Base-by-base conservation (phyloP, 2,113 vertebrate genomes). In the Xyliphius kryptos region DNA sequence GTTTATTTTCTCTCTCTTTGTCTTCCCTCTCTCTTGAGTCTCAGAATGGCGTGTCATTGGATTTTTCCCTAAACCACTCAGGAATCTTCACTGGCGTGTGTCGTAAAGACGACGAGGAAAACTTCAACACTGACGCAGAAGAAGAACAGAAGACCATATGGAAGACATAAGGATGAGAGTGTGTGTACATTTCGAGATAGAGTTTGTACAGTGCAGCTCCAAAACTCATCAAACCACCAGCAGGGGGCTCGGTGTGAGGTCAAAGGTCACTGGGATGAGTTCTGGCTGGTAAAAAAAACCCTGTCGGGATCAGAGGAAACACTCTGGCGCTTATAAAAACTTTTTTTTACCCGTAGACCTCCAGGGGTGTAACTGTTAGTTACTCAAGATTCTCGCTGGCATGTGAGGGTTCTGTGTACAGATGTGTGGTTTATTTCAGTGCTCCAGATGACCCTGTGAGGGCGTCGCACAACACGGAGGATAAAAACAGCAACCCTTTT, bases 81-180 rank as follows among this genome's bases (percentile, higher is more conserved):
- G n/a, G n/a, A n/a, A n/a, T n/a, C n/a, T n/a, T n/a, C n/a, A n/a
- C n/a, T n/a, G n/a, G n/a, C n/a, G n/a, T n/a, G n/a, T n/a, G n/a
- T n/a, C n/a, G n/a, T n/a, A n/a, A n/a, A n/a, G n/a, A n/a, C n/a
- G n/a, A n/a, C n/a, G n/a, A n/a, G n/a, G n/a, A n/a, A n/a, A n/a
- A n/a, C n/a, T n/a, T n/a, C n/a, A n/a, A n/a, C n/a, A n/a, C n/a
- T n/a, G n/a, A n/a, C n/a, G n/a, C n/a, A n/a, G n/a, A n/a, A n/a
- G n/a, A n/a, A n/a, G n/a, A n/a, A n/a, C n/a, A n/a, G n/a, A n/a
- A n/a, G n/a, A n/a, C n/a, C 87, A 86, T 84, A 83, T 87, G 85
- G 85, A 86, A 87, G 81, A 77, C 80, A 86, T 87, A 83, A 85
- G 59, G 63, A 66, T 14, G n/a, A n/a, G n/a, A n/a, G n/a, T 75